Evolutionary conservation across 2,888 invertebrate genomes (phyloP).

Genomic region (Cosmopolites sordidus): DNA sequence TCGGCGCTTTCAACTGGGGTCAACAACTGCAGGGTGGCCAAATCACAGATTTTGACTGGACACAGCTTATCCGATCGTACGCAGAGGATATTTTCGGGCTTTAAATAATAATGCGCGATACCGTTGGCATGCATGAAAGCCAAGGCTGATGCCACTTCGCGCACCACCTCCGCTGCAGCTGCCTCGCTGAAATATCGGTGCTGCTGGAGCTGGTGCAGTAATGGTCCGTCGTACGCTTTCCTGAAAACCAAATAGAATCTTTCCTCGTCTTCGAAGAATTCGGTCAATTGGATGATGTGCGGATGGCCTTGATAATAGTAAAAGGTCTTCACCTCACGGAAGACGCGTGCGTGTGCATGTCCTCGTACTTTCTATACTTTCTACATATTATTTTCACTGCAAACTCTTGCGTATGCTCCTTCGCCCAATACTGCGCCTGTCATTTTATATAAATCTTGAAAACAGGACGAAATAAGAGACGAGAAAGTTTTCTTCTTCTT

Average conservation of each 20-base stretch:
- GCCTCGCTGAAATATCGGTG: constrained; percentile 91
- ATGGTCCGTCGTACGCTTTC: constrained; percentile 90
- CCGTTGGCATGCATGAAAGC: constrained; percentile 94
- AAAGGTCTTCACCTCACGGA: constrained; percentile 98
- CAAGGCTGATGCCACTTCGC: constrained; percentile 90
- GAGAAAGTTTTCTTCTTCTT: too few relatives aligned
- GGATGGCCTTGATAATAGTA: constrained; percentile 97
- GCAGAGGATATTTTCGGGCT: constrained; percentile 98
- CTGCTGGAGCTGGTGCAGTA: constrained; percentile 90
- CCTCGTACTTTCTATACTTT: constrained; percentile 93
- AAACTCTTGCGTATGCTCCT: constrained; percentile 96
- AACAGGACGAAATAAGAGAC: too few relatives aligned
- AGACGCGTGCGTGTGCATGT: constrained; percentile 89
- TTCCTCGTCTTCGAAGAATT: constrained; percentile 95
- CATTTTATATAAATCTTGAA: constrained; percentile 93
- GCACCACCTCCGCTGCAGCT: constrained; percentile 90
- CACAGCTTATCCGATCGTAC: constrained; percentile 81
- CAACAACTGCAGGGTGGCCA: constrained; percentile 89
- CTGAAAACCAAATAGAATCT: constrained; percentile 98
- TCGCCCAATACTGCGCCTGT: constrained; percentile 94
- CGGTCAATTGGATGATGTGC: constrained; percentile 95
- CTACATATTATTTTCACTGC: constrained; percentile 98
- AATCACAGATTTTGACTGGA: constrained; percentile 97
- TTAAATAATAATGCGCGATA: constrained; percentile 90
- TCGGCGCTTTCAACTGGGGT: constrained; percentile 93